Base-by-base conservation (phyloP, 2,113 vertebrate species). In the Gymnobelideus leadbeateri region DNA sequence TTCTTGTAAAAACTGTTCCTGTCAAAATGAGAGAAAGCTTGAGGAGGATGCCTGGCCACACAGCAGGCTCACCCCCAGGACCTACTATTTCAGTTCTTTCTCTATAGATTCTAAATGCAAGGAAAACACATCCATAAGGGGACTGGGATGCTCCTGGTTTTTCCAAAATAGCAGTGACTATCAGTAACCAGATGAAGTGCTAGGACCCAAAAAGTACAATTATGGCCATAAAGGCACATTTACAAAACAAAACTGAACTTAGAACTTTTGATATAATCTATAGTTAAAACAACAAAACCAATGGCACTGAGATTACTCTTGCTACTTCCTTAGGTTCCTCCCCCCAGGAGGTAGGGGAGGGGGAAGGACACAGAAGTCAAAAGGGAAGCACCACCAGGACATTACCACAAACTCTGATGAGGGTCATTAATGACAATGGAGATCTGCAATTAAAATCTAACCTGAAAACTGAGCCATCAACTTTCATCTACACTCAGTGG, bases 1-100 rank as follows among this genome's bases (percentile, higher is more conserved):
- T 61, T 99, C 99, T 97, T 99, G 99, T 96, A 99, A 99, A 98
- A 99, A 99, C 98, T 99, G 99, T 97, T 99, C 99, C 99, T 99
- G 97, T 3, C 93, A 96, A 90, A 90, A 94, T 1, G 31, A 77
- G 49, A 92, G 3, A 0, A 24, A 51, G 57, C 28, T 31, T 26
- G 0, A 7, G 94, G 5, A 95, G 51, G 50, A 26, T 0, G 8
- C 14, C 25, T 4, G 8, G 54, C 0, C 51, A 16, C 12, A 23
- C 0, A 0, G 31, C 14, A 19, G 37, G 3, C 37, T 21, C n/a
- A 0, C 19, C n/a, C n/a, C 68, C n/a, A 37, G 14, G 4, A n/a
- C 61, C n/a, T 77, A 77, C 37, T 16, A 77, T 43, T 77, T 77
- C 68, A n/a, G 16, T 6, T 84, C 19, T 84, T 37, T 68, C 68